Base-by-base conservation (phyloP, 2,888 invertebrate species). In the Dasypolia templi region DNA sequence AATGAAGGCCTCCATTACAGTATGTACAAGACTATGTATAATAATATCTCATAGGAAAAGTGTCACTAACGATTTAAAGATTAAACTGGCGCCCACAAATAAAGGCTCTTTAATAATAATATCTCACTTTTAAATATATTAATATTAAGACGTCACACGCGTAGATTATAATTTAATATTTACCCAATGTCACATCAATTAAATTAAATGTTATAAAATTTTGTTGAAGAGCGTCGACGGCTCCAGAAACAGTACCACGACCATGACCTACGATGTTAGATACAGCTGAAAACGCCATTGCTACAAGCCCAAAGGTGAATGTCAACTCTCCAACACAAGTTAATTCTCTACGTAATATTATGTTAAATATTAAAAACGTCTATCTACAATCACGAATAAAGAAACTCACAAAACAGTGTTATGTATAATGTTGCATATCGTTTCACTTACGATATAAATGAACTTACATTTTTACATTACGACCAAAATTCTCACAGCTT, bases 401-500 rank as follows among this genome's bases (percentile, higher is more conserved):
- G 86, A 88, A 89, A 91, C 85, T 88, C 89, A 91, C 89, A 88
- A 89, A 90, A 91, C 85, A 91, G 86, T 85, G 78, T 86, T 87
- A 77, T 75, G 80, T 82, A 83, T 85, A 79, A 91, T 85, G 88
- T 88, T 90, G 91, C 88, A 92, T 89, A 92, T 91, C 85, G 89
- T 90, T 90, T 92, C 90, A 91, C 93, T 93, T 94, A 95, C 87
- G 89, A 92, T 92, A 92, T 89, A 93, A 94, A 94, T 93, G 93
- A 94, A 94, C 94, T 95, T 94, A 95, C 93, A 86, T 93, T 94
- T 94, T 94, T 95, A 95, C 94, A 95, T 93, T 95, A 95, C 89
- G 95, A 94, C 92, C 93, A 94, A 94, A 95, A 95, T 95, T 96
- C 96, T 96, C 96, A 96, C 96, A 96, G 95, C 94, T 96, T 96